Conservation (phyloP, 2,888 invertebrate species). For the Macroteleia sp. region DNA sequence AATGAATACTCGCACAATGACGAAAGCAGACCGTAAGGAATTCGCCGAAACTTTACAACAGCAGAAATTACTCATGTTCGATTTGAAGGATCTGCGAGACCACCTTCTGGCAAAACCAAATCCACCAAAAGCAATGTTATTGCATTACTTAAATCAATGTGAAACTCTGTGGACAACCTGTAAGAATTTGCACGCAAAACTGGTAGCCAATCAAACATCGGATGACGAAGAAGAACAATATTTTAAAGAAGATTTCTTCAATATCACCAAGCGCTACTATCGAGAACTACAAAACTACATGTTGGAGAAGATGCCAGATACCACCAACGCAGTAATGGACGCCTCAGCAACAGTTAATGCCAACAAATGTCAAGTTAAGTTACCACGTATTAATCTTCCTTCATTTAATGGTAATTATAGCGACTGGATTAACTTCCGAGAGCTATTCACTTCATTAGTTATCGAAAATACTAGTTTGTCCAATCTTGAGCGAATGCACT, state of each 20-base stretch:
- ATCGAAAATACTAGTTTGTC: not conserved
- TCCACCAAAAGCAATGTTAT: not conserved
- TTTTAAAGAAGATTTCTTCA: not conserved
- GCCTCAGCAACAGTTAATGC: not conserved
- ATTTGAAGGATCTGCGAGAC: not conserved
- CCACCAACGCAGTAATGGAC: not conserved
- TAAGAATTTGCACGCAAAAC: not conserved
- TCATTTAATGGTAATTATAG: not conserved
- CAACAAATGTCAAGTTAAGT: not conserved
- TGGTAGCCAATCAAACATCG: not conserved
- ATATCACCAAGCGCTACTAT: not conserved
- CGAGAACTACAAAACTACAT: not conserved
- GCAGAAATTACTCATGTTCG: not conserved
- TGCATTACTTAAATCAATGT: not conserved
- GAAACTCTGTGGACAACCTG: not conserved
- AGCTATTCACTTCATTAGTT: slow-evolving; percentile 1
- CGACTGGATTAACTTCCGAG: slow-evolving; percentile 5
- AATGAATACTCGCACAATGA: not conserved
- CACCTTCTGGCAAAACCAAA: not conserved
- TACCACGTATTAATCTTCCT: slow-evolving; percentile 6
- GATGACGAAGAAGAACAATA: not conserved
- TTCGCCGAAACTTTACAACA: not conserved
- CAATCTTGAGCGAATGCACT: slow-evolving; percentile 6
- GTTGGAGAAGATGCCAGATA: not conserved
- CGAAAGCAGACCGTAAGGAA: not conserved